These are phyloP conservation scores for Hycleus phaleratus DNA, from an alignment of 1,140 invertebrate genomes.

Conservation along the genomic window DNA sequence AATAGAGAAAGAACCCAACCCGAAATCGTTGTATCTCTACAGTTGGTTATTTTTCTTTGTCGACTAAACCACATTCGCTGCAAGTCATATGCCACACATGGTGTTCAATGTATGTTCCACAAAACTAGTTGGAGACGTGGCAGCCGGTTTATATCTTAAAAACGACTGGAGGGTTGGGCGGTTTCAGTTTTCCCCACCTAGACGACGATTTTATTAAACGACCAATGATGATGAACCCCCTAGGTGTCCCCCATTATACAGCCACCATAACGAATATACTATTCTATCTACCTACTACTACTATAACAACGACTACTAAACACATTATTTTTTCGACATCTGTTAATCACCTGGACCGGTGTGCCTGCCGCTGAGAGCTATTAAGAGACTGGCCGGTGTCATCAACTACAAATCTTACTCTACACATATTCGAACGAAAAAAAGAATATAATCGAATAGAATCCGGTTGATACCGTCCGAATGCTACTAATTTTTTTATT, in stretches of 20 bases:
- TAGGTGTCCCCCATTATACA: constrained; percentile 6
- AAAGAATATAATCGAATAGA: neutral
- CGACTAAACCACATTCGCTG: no score
- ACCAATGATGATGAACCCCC: constrained; percentile 19
- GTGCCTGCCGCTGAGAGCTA: constrained; percentile 20
- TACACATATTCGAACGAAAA: neutral
- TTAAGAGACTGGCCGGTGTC: constrained; percentile 15
- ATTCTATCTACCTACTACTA: no score
- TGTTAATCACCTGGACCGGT: constrained; percentile 28
- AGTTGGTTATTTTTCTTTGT: no score
- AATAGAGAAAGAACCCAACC: no score
- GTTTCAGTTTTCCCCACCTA: neutral
- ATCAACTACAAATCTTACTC: neutral
- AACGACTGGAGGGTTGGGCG: constrained; percentile 6
- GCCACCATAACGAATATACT: no score
- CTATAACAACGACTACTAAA: neutral
- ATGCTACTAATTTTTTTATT: neutral
- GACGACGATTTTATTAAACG: neutral
- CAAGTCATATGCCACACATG: constrained; percentile 27
- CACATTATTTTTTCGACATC: constrained; percentile 25
- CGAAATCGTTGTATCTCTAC: no score
- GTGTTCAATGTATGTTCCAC: neutral
- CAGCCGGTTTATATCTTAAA: constrained; percentile 2
- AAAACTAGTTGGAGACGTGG: constrained; percentile 4
- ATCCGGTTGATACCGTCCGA: constrained; percentile 1